phyloP scores from a whole-genome alignment of 2,113 vertebrate genomes.

The Numida meleagris region DNA sequence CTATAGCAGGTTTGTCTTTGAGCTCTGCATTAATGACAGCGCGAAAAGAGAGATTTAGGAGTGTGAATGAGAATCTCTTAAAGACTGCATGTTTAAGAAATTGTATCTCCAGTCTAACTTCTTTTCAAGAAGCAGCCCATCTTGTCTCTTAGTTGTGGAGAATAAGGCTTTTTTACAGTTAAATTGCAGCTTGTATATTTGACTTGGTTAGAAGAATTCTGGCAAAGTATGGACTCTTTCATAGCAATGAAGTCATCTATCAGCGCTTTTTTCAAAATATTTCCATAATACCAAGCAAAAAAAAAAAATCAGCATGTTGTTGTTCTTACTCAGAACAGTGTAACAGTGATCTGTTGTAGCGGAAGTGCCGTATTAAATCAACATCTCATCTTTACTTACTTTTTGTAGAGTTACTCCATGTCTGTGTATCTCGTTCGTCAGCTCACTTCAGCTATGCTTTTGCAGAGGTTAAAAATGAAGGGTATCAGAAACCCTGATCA shows the following conservation, averaged over 20 bases:
- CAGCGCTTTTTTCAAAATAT: not conserved
- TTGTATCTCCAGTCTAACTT: not conserved
- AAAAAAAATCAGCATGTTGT: not conserved
- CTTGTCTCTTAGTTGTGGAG: not conserved
- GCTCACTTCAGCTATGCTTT: conserved; percentile 91
- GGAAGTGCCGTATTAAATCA: not conserved
- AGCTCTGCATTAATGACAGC: not conserved
- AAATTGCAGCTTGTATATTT: not conserved
- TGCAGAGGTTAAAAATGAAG: conserved; percentile 96
- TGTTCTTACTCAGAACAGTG: not conserved
- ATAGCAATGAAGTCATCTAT: not conserved
- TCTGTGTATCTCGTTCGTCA: conserved; percentile 97
- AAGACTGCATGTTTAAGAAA: not conserved
- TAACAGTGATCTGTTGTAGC: not conserved
- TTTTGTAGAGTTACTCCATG: conserved; percentile 93
- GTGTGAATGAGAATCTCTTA: not conserved
- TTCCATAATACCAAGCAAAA: not conserved
- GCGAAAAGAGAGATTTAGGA: not conserved
- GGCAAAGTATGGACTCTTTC: not conserved
- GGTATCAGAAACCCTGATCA: conserved; percentile 98
- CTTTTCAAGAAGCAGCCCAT: not conserved
- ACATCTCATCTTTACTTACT: not conserved
- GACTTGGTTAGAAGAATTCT: not conserved
- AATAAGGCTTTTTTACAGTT: not conserved
- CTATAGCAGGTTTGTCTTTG: not conserved